Evolutionary conservation across 2,113 vertebrate species (phyloP).

Genomic region (Plotosus lineatus): DNA sequence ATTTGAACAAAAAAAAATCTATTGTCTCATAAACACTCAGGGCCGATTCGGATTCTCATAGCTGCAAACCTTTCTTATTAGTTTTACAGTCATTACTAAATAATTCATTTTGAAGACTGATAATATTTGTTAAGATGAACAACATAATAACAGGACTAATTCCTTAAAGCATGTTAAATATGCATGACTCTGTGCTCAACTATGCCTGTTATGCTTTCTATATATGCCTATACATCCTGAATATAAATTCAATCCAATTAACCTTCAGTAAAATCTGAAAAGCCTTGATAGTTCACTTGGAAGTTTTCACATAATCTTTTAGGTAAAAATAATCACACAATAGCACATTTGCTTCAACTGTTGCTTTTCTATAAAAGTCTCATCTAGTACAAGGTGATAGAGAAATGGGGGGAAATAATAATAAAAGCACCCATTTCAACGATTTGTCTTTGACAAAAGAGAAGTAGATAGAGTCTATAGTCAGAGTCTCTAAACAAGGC

Average conservation of each 20-base stretch:
- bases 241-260: slow-evolving; percentile 20
- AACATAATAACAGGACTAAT: background rate
- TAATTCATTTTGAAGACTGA: slow-evolving; percentile 10
- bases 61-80: background rate
- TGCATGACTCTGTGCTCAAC: background rate
- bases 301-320: background rate
- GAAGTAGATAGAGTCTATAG: background rate
- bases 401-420: background rate
- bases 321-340: slow-evolving; percentile 23
- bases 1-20: slow-evolving; percentile 5
- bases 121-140: background rate
- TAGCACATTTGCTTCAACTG: background rate
- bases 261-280: background rate
- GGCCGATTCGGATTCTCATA: background rate
- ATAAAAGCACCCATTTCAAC: background rate
- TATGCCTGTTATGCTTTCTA: background rate
- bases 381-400: background rate
- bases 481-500: background rate
- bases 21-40: slow-evolving; percentile 1
- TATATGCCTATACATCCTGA: background rate
- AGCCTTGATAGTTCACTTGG: background rate
- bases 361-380: slow-evolving; percentile 2
- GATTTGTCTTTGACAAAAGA: slow-evolving; percentile 6
- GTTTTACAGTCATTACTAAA: slow-evolving; percentile 15
- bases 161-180: background rate